phyloP scores from a whole-genome alignment of 1,140 invertebrate species.

The Drosophila repletoides region DNA sequence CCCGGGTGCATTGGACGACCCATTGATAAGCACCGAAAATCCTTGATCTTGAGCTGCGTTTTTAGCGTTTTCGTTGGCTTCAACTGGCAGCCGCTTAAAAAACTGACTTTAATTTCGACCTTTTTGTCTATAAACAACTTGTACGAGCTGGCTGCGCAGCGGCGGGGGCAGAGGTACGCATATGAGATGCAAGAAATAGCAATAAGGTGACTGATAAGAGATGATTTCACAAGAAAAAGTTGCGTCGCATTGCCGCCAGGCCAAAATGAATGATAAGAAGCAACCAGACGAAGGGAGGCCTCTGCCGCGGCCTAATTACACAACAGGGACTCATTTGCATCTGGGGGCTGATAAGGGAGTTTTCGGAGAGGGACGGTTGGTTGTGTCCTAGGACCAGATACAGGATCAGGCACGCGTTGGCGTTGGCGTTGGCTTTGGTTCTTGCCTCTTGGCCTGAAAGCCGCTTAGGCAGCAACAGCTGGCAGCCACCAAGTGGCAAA shows the following conservation, averaged over 20 bases:
- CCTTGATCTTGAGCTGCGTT: constrained; percentile 77
- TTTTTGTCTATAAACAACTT: constrained; percentile 25
- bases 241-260: constrained; percentile 34
- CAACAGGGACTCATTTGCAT: constrained; percentile 62
- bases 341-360: constrained; percentile 37
- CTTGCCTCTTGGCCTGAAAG: no score
- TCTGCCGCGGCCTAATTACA: constrained; percentile 47
- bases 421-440: no score
- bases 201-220: constrained; percentile 47
- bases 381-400: constrained; percentile 1
- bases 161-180: neutral
- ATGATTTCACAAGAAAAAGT: constrained; percentile 23
- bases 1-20: constrained; percentile 73
- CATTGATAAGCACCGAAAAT: constrained; percentile 57
- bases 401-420: constrained; percentile 16
- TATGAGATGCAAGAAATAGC: constrained; percentile 45
- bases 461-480: constrained; percentile 38
- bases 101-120: constrained; percentile 19
- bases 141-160: neutral
- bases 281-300: neutral
- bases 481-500: constrained; percentile 38
- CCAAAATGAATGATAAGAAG: constrained; percentile 13
- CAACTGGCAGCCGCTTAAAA: constrained; percentile 61
- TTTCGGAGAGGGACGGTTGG: neutral
- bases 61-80: neutral